Conservation (phyloP, 2,888 invertebrate species). For the Eulithis testata region DNA sequence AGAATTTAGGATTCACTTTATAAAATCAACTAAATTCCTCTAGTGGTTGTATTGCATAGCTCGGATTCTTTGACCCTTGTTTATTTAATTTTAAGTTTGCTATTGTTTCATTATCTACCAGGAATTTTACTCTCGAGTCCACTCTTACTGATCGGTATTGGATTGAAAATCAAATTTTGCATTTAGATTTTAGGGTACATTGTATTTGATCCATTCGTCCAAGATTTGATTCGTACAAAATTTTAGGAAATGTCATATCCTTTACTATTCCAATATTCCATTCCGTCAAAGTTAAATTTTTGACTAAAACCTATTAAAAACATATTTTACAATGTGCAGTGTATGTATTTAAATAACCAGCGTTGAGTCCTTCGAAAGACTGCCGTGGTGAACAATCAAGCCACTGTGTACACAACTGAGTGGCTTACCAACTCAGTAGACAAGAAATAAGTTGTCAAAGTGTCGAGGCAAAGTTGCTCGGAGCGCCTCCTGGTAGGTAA, state of each 20-base stretch:
- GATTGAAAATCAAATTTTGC: too few relatives aligned
- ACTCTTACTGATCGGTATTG: too few relatives aligned
- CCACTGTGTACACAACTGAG: conserved; percentile 68
- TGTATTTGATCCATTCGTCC: too few relatives aligned
- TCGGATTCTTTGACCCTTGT: conserved; percentile 59
- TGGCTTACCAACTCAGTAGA: conserved; percentile 74
- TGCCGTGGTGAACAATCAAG: conserved; percentile 64
- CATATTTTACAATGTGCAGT: too few relatives aligned
- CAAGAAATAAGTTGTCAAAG: conserved; percentile 84
- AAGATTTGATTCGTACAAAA: too few relatives aligned
- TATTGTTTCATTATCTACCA: conserved; percentile 40
- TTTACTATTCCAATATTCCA: too few relatives aligned
- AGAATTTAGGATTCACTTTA: conserved; percentile 76
- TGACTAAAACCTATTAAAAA: too few relatives aligned
- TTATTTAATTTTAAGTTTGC: conserved; percentile 51
- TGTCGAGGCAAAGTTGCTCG: conserved; percentile 79
- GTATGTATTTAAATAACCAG: conserved; percentile 31
- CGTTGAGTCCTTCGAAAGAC: conserved; percentile 41
- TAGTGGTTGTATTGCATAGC: conserved; percentile 63
- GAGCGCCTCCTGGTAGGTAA: conserved; percentile 79
- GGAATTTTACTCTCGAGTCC: conserved; percentile 12
- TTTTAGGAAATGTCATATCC: too few relatives aligned
- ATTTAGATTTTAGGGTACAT: too few relatives aligned
- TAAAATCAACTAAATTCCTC: conserved; percentile 74
- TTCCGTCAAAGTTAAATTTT: too few relatives aligned